phyloP scores from a whole-genome alignment of 2,888 invertebrate species.

The Napeogenes inachia region DNA sequence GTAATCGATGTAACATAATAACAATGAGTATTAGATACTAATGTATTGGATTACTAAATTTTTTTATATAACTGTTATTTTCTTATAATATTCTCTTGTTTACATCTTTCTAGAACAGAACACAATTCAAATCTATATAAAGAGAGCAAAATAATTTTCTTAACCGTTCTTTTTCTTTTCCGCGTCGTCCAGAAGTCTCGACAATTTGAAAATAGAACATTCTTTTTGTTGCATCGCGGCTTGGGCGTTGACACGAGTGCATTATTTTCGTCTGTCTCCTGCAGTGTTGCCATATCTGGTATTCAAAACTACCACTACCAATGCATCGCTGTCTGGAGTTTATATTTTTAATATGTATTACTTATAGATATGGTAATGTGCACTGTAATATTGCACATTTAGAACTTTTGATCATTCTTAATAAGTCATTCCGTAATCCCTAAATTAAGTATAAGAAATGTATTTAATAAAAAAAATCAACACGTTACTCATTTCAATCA shows the following conservation, averaged over 20 bases:
- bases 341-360: slow-evolving; percentile 6
- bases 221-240: slow-evolving; percentile 59
- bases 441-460: too few species aligned
- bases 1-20: background rate
- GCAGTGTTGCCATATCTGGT: slow-evolving; percentile 61
- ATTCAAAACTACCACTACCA: slow-evolving; percentile 32
- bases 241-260: slow-evolving; percentile 67
- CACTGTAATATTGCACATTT: background rate
- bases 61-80: too few species aligned
- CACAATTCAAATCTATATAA: slow-evolving; percentile 16
- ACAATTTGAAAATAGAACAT: slow-evolving; percentile 71
- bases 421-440: too few species aligned
- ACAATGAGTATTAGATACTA: background rate
- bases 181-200: slow-evolving; percentile 46
- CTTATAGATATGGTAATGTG: background rate
- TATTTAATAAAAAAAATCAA: background rate
- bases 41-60: slow-evolving; percentile 8
- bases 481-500: background rate
- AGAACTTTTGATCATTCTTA: background rate
- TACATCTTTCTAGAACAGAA: too few species aligned
- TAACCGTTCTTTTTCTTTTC: slow-evolving; percentile 46
- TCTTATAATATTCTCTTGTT: too few species aligned
- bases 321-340: slow-evolving; percentile 15
- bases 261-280: slow-evolving; percentile 68
- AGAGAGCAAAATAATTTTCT: slow-evolving; percentile 29